Evolutionary conservation across 1,140 invertebrate genomes (phyloP).

Genomic region (Brachionus rotundiformis): DNA sequence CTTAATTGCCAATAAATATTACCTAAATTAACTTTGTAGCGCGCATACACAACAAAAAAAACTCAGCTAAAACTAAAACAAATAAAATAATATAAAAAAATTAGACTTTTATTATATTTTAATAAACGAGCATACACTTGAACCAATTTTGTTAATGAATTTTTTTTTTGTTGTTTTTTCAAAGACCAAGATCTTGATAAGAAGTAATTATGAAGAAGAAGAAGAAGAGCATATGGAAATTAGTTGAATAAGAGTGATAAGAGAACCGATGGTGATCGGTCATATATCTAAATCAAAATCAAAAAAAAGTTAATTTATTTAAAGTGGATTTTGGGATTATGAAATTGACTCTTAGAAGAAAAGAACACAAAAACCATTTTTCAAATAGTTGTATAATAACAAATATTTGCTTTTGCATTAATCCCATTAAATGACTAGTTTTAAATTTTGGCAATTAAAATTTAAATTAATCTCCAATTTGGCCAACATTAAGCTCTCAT

Average conservation of each 20-base stretch:
- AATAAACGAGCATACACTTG: not conserved
- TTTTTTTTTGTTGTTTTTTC: too few relatives aligned
- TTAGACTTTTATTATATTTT: not conserved
- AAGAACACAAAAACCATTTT: too few relatives aligned
- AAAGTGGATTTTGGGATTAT: not conserved
- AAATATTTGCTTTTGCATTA: not conserved
- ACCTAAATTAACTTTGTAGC: slow-evolving; percentile 9
- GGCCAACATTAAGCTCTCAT: not conserved
- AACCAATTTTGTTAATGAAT: not conserved
- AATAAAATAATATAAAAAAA: not conserved
- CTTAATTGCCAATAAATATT: slow-evolving; percentile 12
- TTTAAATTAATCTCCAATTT: slow-evolving; percentile 1
- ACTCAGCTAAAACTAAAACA: not conserved
- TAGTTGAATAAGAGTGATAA: not conserved
- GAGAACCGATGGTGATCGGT: not conserved
- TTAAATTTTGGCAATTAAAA: not conserved
- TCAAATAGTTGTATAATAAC: not conserved
- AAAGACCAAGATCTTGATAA: slow-evolving; percentile 8
- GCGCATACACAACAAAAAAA: too few relatives aligned
- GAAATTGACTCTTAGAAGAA: not conserved
- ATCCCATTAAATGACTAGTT: not conserved
- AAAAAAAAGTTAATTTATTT: not conserved
- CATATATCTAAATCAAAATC: not conserved
- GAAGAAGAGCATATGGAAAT: not conserved
- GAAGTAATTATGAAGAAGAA: not conserved